Conservation (phyloP, 2,113 vertebrate species). For the Oenanthe melanoleuca region DNA sequence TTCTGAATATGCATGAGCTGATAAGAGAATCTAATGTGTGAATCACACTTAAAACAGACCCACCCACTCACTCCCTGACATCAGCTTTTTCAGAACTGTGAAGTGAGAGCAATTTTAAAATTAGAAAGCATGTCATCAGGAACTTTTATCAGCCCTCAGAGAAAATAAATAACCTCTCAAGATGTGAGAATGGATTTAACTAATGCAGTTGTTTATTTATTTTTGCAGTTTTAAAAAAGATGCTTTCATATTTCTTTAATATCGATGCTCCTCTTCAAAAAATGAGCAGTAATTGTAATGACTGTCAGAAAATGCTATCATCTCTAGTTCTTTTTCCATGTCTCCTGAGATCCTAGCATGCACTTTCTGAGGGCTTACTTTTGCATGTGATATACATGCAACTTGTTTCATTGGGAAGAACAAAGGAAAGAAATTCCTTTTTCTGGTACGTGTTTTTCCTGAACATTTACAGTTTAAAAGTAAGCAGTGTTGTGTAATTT, state of each 20-base stretch:
- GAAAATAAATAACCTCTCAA: conserved; percentile 79
- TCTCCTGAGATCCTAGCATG: conserved; percentile 1
- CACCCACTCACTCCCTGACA: conserved; percentile 77
- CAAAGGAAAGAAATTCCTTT: neutral
- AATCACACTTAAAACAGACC: conserved; percentile 83
- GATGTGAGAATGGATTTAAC: conserved; percentile 64
- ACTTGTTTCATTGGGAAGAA: conserved; percentile 13
- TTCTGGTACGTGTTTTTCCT: neutral
- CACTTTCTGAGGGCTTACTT: conserved; percentile 52
- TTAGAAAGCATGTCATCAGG: conserved; percentile 81
- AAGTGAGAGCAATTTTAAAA: conserved; percentile 81
- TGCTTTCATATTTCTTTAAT: conserved; percentile 65
- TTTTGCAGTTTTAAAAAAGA: conserved; percentile 58
- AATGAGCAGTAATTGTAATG: conserved; percentile 67
- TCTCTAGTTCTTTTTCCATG: neutral
- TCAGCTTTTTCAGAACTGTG: conserved; percentile 78
- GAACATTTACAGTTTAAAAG: conserved; percentile 56
- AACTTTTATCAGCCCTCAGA: conserved; percentile 79
- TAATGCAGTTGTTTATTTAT: conserved; percentile 72
- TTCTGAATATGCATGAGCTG: conserved; percentile 77
- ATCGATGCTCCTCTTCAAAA: neutral
- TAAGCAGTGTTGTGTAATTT: conserved; percentile 35
- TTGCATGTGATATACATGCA: neutral
- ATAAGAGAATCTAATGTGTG: conserved; percentile 77
- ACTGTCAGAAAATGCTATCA: conserved; percentile 45